A percentile compares a stretch with the other conserved stretches of the same genome.
These are phyloP conservation scores for Coenobita brevimanus DNA, from an alignment of 1,140 invertebrate genomes.

Conservation along the genomic window DNA sequence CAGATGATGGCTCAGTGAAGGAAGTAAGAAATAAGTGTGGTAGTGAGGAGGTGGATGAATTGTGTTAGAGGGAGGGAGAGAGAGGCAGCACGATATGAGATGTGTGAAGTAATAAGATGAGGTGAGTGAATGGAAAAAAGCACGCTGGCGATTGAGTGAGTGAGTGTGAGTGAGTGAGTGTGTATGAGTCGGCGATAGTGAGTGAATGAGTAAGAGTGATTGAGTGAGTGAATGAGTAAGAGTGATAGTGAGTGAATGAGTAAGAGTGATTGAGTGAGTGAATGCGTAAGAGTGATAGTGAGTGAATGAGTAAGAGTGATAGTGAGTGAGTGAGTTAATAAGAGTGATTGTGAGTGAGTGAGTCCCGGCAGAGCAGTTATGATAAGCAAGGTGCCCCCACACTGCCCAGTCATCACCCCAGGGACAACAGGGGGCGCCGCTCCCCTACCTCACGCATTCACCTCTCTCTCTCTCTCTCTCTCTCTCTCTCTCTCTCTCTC, in stretches of 20 bases:
- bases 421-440: too few species aligned
- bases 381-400: neutral
- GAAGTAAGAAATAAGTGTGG: neutral
- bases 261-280: too few species aligned
- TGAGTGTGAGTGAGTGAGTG: neutral
- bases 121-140: neutral
- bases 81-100: too few species aligned
- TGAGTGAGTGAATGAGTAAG: too few species aligned
- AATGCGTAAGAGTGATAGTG: neutral
- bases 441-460: conserved; percentile 1
- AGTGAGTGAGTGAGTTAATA: neutral
- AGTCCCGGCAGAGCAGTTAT: conserved; percentile 11
- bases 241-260: too few species aligned
- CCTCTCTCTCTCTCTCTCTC: too few species aligned
- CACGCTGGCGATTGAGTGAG: neutral
- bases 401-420: too few species aligned
- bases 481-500: neutral
- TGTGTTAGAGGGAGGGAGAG: neutral
- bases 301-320: conserved; percentile 3
- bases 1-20: neutral
- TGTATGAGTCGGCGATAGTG: too few species aligned
- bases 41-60: too few species aligned
- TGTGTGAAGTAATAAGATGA: neutral
- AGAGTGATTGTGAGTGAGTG: neutral
- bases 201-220: too few species aligned